A percentile compares a stretch with the other conserved stretches of the same genome.
These are phyloP conservation scores for Onychostoma macrolepis DNA, from an alignment of 2,113 vertebrate species.

Conservation along the genomic window DNA sequence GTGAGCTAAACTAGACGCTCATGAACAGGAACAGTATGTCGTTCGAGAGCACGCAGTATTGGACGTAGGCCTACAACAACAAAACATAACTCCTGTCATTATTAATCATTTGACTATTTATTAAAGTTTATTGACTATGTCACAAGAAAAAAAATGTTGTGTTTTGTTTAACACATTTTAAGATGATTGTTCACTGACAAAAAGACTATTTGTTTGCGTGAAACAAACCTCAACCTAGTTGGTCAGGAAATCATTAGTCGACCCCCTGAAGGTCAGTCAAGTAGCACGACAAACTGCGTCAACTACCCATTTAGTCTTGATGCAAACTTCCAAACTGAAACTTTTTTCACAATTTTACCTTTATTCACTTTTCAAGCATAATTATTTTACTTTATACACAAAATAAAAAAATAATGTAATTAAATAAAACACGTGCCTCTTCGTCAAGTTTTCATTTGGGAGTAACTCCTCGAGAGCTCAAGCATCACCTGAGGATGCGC, in stretches of 20 bases:
- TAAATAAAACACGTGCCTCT: background rate
- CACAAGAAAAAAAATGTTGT: background rate
- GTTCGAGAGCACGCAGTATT: too few relatives aligned
- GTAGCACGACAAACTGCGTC: background rate
- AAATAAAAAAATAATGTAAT: background rate
- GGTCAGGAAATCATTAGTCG: background rate
- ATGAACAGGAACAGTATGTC: too few relatives aligned
- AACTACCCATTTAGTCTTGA: background rate
- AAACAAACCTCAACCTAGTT: background rate
- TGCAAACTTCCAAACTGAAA: background rate
- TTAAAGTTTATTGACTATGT: background rate
- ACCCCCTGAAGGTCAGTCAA: background rate
- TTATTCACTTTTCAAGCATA: background rate
- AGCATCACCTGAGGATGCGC: slow-evolving; percentile 24
- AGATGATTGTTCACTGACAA: background rate
- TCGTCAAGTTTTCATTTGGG: background rate
- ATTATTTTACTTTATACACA: background rate
- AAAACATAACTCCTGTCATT: background rate
- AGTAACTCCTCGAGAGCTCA: background rate
- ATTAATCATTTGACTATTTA: background rate
- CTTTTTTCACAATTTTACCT: background rate
- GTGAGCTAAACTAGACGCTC: too few relatives aligned
- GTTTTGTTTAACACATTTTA: background rate
- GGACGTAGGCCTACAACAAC: background rate
- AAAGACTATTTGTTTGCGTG: background rate